Evolutionary conservation across 2,113 vertebrate genomes (phyloP).

Genomic region (Butorides virescens): DNA sequence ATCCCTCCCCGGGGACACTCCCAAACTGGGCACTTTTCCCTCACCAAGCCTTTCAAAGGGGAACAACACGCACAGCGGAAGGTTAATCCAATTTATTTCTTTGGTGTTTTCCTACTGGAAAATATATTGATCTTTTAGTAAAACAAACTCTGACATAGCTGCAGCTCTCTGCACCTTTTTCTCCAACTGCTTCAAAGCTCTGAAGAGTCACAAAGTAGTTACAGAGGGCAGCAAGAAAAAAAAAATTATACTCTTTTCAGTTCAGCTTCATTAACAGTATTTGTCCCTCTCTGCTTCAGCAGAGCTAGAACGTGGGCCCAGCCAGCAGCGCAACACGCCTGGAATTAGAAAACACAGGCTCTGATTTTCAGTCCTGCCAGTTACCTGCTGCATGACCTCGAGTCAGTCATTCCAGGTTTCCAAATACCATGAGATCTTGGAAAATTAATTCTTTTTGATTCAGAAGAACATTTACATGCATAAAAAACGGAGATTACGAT

Average conservation of each 20-base stretch:
- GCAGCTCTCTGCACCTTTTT: neutral
- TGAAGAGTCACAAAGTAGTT: neutral
- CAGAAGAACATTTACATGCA: neutral
- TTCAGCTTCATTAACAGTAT: neutral
- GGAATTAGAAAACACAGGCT: neutral
- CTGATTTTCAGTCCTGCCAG: neutral
- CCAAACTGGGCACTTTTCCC: neutral
- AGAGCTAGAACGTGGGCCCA: neutral
- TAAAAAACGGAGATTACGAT: neutral
- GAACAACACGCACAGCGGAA: neutral
- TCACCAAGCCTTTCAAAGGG: neutral
- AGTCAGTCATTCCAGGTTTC: neutral
- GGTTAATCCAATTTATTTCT: neutral
- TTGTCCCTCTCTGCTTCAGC: neutral
- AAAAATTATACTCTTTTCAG: neutral
- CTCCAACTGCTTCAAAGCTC: neutral
- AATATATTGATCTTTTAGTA: neutral
- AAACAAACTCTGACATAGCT: neutral
- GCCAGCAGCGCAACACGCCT: accelerated
- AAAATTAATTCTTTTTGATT: neutral
- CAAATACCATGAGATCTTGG: neutral
- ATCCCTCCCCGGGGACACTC: neutral
- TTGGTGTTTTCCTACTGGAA: neutral
- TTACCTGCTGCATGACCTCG: neutral
- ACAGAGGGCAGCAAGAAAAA: neutral